phyloP scores from a whole-genome alignment of 1,140 invertebrate species.

The Drosophila dunni region DNA sequence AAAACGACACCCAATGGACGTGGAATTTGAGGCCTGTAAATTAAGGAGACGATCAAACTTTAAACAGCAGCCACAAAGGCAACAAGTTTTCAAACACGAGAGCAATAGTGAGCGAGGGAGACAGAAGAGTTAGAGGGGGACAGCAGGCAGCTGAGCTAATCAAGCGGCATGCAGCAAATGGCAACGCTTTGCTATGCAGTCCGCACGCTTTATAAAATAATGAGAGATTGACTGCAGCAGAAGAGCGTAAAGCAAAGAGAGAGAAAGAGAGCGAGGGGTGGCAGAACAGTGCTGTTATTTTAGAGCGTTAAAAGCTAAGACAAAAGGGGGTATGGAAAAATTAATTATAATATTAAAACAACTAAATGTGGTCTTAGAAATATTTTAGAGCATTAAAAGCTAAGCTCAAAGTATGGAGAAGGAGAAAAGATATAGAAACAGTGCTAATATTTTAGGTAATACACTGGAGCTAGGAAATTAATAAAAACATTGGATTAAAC shows the following conservation, averaged over 20 bases:
- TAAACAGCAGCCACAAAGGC: background rate
- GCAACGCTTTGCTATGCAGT: conserved; percentile 81
- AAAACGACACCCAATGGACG: conserved; percentile 58
- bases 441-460: too few species aligned
- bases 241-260: background rate
- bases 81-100: background rate
- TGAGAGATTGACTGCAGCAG: conserved; percentile 40
- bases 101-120: background rate
- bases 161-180: conserved; percentile 75
- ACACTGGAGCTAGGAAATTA: too few species aligned
- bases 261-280: background rate
- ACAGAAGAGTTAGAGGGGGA: background rate
- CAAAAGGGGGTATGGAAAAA: too few species aligned
- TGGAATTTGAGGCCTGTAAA: conserved; percentile 45
- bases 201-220: conserved; percentile 82
- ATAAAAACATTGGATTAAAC: too few species aligned
- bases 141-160: conserved; percentile 45
- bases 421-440: too few species aligned
- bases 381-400: too few species aligned
- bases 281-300: background rate
- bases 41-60: conserved; percentile 49
- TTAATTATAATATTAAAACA: too few species aligned
- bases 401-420: too few species aligned
- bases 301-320: too few species aligned
- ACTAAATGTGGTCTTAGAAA: too few species aligned